Conservation (phyloP, 2,888 invertebrate species). For the Tachystola acroxantha region DNA sequence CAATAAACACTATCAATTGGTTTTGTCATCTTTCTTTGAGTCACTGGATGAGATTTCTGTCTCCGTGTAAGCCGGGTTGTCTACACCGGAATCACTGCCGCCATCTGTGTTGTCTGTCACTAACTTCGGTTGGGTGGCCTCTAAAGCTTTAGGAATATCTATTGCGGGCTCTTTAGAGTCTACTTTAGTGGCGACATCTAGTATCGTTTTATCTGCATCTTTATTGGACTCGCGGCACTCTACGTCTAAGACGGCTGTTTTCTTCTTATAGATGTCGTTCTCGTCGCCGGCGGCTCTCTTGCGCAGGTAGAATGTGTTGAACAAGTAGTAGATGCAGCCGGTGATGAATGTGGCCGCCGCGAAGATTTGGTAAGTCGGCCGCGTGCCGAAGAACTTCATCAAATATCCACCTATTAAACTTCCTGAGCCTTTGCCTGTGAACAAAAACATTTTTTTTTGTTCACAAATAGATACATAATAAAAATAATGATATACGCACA, state of each 20-base stretch:
- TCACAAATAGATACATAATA: slow-evolving; percentile 1
- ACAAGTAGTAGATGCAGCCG: slow-evolving; percentile 82
- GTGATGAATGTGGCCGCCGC: slow-evolving; percentile 80
- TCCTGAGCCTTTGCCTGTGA: slow-evolving; percentile 84
- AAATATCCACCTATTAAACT: slow-evolving; percentile 86
- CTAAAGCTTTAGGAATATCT: slow-evolving; percentile 22
- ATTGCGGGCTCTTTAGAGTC: slow-evolving; percentile 25
- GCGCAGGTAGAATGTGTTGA: slow-evolving; percentile 82
- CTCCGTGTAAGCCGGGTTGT: slow-evolving; percentile 63
- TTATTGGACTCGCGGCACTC: slow-evolving; percentile 45
- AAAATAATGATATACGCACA: not conserved
- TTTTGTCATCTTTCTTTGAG: slow-evolving; percentile 38
- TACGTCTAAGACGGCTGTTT: slow-evolving; percentile 51
- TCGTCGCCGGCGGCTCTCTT: slow-evolving; percentile 72
- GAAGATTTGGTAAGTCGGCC: slow-evolving; percentile 85
- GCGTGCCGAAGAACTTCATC: slow-evolving; percentile 84
- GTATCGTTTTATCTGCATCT: slow-evolving; percentile 34
- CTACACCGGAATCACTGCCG: slow-evolving; percentile 67
- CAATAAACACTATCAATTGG: slow-evolving; percentile 24
- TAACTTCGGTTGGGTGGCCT: slow-evolving; percentile 39
- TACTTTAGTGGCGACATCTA: slow-evolving; percentile 45
- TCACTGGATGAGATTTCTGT: slow-evolving; percentile 38
- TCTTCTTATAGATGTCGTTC: slow-evolving; percentile 79
- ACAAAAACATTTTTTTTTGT: too few species aligned
- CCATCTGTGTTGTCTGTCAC: slow-evolving; percentile 56